A percentile compares a stretch with the other conserved stretches of the same genome.
Evolutionary conservation across 2,888 invertebrate species (phyloP).

Genomic region (Dasysyrphus tricinctus): DNA sequence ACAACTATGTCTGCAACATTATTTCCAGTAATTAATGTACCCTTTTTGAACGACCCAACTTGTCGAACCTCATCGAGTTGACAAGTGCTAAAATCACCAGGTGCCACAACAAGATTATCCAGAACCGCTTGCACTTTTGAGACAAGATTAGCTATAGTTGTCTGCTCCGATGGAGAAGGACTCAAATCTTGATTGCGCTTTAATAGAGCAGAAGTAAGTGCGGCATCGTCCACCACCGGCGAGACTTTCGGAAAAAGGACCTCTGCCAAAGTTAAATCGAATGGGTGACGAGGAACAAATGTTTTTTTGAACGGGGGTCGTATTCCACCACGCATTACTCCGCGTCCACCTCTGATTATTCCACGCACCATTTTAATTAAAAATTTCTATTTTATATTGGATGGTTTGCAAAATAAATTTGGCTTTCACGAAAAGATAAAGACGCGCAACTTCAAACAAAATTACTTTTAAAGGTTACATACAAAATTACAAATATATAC

Average conservation of each 20-base stretch:
- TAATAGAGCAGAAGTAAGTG: conserved; percentile 92
- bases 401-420: too few species aligned
- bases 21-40: conserved; percentile 97
- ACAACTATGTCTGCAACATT: conserved; percentile 98
- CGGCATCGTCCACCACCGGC: conserved; percentile 92
- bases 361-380: conserved; percentile 88
- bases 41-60: conserved; percentile 99
- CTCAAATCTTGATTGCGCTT: conserved; percentile 96
- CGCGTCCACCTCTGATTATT: conserved; percentile 87
- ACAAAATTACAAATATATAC: too few species aligned
- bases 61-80: conserved; percentile 97
- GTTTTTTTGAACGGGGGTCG: conserved; percentile 87
- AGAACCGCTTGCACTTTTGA: conserved; percentile 97
- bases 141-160: conserved; percentile 95
- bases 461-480: too few species aligned
- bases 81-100: conserved; percentile 96
- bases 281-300: conserved; percentile 91
- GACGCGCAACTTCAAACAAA: too few species aligned
- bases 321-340: conserved; percentile 87
- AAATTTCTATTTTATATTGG: neutral
- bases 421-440: too few species aligned
- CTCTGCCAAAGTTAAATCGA: conserved; percentile 94
- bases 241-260: conserved; percentile 93
- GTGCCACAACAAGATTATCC: conserved; percentile 96
- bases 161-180: conserved; percentile 95